Evolutionary conservation across 2,113 vertebrate genomes (phyloP).

Genomic region (Rhynchomys soricoides): DNA sequence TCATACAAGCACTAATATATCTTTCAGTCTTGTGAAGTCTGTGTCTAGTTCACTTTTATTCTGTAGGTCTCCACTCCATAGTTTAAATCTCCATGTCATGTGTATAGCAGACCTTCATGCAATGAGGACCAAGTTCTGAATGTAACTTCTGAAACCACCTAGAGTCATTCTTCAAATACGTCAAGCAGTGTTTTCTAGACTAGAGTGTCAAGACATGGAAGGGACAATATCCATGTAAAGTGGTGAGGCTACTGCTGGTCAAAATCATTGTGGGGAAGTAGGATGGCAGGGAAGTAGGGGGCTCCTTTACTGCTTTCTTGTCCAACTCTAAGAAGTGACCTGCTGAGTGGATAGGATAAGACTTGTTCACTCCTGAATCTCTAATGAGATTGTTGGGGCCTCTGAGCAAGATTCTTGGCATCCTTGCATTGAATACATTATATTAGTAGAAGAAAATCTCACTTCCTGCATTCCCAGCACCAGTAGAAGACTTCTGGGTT

Average conservation of each 20-base stretch:
- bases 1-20: background rate
- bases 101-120: background rate
- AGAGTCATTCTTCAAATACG: background rate
- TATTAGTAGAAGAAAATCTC: background rate
- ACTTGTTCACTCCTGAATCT: background rate
- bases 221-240: background rate
- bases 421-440: background rate
- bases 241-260: background rate
- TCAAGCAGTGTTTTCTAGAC: background rate
- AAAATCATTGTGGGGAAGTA: background rate
- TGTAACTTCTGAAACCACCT: background rate
- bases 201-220: background rate
- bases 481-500: background rate
- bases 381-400: background rate
- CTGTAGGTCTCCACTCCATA: background rate
- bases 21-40: background rate
- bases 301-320: background rate
- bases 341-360: background rate
- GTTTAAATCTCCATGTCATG: background rate
- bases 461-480: background rate
- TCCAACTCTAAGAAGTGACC: background rate
- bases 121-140: background rate
- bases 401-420: background rate
- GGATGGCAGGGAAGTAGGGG: background rate
- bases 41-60: background rate